A percentile compares a stretch with the other conserved stretches of the same genome.
Conservation (phyloP, 2,888 invertebrate species). For the Nematopogon swammerdamellus region DNA sequence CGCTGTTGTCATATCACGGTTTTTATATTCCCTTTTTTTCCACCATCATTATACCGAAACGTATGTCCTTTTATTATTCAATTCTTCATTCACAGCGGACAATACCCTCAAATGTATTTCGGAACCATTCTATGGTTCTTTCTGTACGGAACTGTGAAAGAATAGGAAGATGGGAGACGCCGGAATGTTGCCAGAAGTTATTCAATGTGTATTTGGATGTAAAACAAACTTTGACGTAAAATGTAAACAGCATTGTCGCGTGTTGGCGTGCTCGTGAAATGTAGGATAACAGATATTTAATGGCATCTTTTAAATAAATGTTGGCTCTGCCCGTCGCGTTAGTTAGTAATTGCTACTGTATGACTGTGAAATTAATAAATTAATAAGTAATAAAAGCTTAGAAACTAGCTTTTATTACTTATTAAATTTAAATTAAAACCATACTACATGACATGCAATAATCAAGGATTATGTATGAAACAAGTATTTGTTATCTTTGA, state of each 20-base stretch:
- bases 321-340: background rate
- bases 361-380: too few relatives aligned
- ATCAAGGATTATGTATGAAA: too few relatives aligned
- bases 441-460: too few relatives aligned
- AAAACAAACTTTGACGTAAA: slow-evolving; percentile 53
- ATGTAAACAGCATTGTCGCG: slow-evolving; percentile 53
- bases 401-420: too few relatives aligned
- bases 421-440: too few relatives aligned
- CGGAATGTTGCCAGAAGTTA: slow-evolving; percentile 11
- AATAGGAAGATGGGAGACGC: background rate
- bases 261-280: slow-evolving; percentile 42
- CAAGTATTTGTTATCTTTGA: too few relatives aligned
- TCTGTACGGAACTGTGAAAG: background rate
- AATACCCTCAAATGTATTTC: background rate
- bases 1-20: slow-evolving; percentile 37
- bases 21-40: background rate
- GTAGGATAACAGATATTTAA: slow-evolving; percentile 47
- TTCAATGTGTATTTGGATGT: slow-evolving; percentile 50
- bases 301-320: slow-evolving; percentile 35
- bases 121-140: background rate
- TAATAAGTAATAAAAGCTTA: too few relatives aligned
- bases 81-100: slow-evolving; percentile 30
- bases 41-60: background rate
- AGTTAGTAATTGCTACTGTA: background rate
- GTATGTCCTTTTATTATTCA: slow-evolving; percentile 44